phyloP scores from a whole-genome alignment of 2,797 vertebrate genomes.

The Semotilus atromaculatus region DNA sequence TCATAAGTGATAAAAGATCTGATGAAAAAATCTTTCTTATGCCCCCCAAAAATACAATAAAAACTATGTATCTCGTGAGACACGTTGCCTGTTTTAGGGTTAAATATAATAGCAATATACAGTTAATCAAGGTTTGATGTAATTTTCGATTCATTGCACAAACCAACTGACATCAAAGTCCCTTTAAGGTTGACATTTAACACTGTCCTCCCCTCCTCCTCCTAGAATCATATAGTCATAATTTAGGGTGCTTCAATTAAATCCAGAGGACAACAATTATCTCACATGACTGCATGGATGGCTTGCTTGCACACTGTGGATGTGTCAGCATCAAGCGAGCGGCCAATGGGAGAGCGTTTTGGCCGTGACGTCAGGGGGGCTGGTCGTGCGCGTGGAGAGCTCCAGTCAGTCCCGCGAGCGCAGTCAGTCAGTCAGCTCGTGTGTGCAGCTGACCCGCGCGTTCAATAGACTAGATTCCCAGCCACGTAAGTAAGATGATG shows the following conservation, averaged over 20 bases:
- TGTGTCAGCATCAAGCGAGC: slow-evolving; percentile 63
- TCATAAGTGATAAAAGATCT: no score
- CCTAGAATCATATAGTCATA: slow-evolving; percentile 9
- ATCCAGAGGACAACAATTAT: slow-evolving; percentile 56
- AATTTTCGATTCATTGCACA: slow-evolving; percentile 22
- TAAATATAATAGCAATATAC: background rate
- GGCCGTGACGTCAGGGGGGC: slow-evolving; percentile 67
- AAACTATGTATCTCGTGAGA: no score
- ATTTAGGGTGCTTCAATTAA: slow-evolving; percentile 34
- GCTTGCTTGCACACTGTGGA: slow-evolving; percentile 50
- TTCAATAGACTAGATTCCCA: slow-evolving; percentile 82
- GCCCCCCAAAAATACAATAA: no score
- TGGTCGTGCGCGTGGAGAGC: slow-evolving; percentile 60
- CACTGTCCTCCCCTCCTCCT: background rate
- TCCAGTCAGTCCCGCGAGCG: slow-evolving; percentile 53
- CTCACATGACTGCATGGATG: slow-evolving; percentile 72
- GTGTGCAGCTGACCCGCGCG: slow-evolving; percentile 74
- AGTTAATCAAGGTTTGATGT: background rate
- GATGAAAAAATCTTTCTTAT: no score
- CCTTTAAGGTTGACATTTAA: background rate
- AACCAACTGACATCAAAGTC: background rate
- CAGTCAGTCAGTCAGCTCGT: slow-evolving; percentile 68
- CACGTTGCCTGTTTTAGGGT: no score
- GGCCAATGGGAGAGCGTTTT: slow-evolving; percentile 73
- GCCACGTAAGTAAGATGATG: slow-evolving; percentile 90